Base-by-base conservation (phyloP, 2,888 invertebrate species). In the Brachylomia viminalis region DNA sequence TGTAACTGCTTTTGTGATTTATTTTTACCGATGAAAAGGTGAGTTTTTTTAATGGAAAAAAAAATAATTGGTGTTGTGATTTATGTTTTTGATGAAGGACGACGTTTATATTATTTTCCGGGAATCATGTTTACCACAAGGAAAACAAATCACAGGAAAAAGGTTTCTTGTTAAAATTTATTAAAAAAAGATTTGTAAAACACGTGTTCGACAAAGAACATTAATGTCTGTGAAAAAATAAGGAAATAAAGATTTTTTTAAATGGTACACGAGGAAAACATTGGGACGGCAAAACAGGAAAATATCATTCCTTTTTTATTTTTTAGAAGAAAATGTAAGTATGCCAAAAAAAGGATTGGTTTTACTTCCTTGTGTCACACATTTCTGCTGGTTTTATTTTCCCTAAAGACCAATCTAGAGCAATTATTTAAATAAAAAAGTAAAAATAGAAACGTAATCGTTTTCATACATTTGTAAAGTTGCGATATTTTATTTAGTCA, bases 1-100 rank as follows among this genome's bases (percentile, higher is more conserved):
- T 58, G 20, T 59, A 52, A 70, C 67, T 20, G 59, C 6, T 77
- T 71, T 58, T 62, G 64, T 77, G 49, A 77, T 80, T 71, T 77
- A 68, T 77, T 69, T 62, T 47, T 33, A 56, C 11, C 20, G 33
- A 17, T 23, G 1, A 33, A 54, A 52, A 1, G n/a, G n/a, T n/a
- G 7, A 33, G 52, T 54, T 47, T 15, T 42, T 17, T 49, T 45
- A 61, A 13, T 1, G 13, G 10, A 1, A 4, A 54, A 13, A 1
- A n/a, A 33, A 20, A 2, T 38, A 47, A 38, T 42, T 49, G 13
- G 1, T 33, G 30, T 62, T 54, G 15, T 1, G 17, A 15, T 58
- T 56, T 49, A n/a, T 54, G 10, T 64, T 65, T 49, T 30, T 42
- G 2, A 61, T 72, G 23, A 49, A 58, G 7, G 13, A 49, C 27